Base-by-base conservation (phyloP, 2,888 invertebrate species). In the Malachius bipustulatus region DNA sequence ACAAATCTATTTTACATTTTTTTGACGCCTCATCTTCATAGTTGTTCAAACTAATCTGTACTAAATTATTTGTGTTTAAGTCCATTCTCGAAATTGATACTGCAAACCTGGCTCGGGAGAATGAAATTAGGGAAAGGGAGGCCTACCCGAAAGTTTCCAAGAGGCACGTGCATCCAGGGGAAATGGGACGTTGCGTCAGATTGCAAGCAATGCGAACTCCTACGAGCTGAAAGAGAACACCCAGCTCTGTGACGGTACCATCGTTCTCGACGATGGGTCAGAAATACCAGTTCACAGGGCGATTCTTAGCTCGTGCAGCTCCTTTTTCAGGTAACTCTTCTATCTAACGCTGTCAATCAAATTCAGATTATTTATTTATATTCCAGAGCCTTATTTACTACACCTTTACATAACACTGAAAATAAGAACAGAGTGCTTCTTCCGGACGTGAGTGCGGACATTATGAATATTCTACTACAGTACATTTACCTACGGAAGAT, bases 231-330 rank as follows among this genome's bases (percentile, higher is more conserved):
- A 83, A 52, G 76, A 82, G 57, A 78, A 77, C 53, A 83, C 84
- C 56, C 73, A 85, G 50, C 73, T 90, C 28, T 89, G 89, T 62
- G 91, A 91, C 63, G 90, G 89, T 3, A 75, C 80, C 26, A 72
- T 89, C 47, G 71, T 82, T 44, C 74, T 85, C 36, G 81, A 84
- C 49, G 89, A 89, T 59, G 84, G 83, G 40, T 75, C 77, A 34
- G 69, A 72, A 42, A 87, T 88, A 56, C 81, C 82, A 26, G 83
- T 91, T 35, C 91, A 93, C 63, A 75, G 88, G 43, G 79, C 83
- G 38, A 81, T 89, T 47, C 70, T 89, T 50, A 83, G 84, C 41
- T 81, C 89, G 37, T 87, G 88, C 65, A 91, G 91, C 56, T 77
- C 82, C 26, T 93, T 90, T 65, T 93, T 93, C 65, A 74, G 82